Conservation (phyloP, 2,113 vertebrate genomes). For the Neolamprologus fasciatus region DNA sequence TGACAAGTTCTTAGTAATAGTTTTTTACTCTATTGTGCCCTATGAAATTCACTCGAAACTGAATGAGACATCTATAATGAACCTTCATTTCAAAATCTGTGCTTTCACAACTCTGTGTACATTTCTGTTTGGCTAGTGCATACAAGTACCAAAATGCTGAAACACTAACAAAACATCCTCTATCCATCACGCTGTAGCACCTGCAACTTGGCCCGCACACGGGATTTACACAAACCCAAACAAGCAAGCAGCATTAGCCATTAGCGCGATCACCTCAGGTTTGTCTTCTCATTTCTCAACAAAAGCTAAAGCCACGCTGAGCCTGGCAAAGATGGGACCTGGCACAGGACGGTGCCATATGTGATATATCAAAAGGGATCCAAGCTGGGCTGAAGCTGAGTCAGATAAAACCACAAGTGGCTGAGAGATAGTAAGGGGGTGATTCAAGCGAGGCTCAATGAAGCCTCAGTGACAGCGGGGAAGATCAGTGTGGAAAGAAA, state of each 20-base stretch:
- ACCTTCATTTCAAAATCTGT: background rate
- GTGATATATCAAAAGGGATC: background rate
- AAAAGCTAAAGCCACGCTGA: background rate
- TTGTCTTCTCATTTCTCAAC: background rate
- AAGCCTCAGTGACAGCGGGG: background rate
- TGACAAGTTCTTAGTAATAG: background rate
- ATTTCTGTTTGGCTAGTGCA: background rate
- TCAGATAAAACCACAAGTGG: slow-evolving; percentile 2
- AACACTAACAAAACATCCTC: background rate
- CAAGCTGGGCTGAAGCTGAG: background rate
- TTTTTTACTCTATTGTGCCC: background rate
- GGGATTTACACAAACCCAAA: background rate
- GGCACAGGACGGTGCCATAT: background rate
- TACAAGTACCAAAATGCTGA: background rate
- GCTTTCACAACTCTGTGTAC: background rate
- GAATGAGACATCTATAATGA: background rate
- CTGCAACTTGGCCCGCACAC: background rate
- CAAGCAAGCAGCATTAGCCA: background rate
- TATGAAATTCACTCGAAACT: background rate
- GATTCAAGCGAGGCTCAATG: background rate
- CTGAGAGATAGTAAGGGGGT: background rate
- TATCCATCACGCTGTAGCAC: background rate
- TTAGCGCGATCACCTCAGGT: background rate
- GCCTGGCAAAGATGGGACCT: background rate
- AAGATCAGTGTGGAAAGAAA: background rate